Percentiles rank a stretch among this genome's conserved stretches.
These are phyloP conservation scores for Zaprionus ghesquierei DNA, from an alignment of 1,140 invertebrate species.

Conservation along the genomic window DNA sequence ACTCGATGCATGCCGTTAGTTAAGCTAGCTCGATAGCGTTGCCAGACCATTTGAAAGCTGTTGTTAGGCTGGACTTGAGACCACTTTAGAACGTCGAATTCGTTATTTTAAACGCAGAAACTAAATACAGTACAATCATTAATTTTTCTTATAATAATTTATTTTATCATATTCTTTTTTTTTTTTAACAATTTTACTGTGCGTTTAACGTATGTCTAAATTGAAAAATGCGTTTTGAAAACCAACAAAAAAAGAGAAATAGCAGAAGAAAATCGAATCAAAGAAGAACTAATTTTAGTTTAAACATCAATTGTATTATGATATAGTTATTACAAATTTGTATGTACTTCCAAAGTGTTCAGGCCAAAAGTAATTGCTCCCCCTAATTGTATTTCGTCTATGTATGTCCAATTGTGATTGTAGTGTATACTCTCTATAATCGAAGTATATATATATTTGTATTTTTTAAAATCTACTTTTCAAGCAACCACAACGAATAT, in stretches of 20 bases:
- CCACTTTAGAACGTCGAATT: conserved; percentile 6
- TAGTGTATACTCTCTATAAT: conserved; percentile 31
- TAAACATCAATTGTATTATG: conserved; percentile 57
- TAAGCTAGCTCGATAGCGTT: background rate
- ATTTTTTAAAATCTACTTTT: conserved; percentile 10
- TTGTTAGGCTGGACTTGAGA: background rate
- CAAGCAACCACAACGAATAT: conserved; percentile 56
- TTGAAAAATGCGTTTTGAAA: conserved; percentile 28
- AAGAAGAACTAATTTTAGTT: conserved; percentile 17
- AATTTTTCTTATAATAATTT: conserved; percentile 33
- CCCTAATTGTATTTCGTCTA: conserved; percentile 35
- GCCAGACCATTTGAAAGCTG: conserved; percentile 9
- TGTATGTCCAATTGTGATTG: conserved; percentile 38
- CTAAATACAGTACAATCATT: conserved; percentile 70
- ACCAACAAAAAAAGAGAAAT: conserved; percentile 27
- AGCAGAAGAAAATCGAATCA: conserved; percentile 6
- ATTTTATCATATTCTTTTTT: conserved; percentile 41
- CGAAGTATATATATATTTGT: conserved; percentile 22
- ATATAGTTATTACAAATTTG: conserved; percentile 42
- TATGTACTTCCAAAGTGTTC: conserved; percentile 75
- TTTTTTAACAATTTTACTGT: conserved; percentile 22
- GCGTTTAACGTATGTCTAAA: conserved; percentile 48
- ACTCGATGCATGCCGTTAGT: conserved; percentile 14
- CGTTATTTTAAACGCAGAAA: conserved; percentile 52
- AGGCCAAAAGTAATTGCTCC: conserved; percentile 68